Conservation (phyloP, 2,113 vertebrate species). For the Sapajus apella region DNA sequence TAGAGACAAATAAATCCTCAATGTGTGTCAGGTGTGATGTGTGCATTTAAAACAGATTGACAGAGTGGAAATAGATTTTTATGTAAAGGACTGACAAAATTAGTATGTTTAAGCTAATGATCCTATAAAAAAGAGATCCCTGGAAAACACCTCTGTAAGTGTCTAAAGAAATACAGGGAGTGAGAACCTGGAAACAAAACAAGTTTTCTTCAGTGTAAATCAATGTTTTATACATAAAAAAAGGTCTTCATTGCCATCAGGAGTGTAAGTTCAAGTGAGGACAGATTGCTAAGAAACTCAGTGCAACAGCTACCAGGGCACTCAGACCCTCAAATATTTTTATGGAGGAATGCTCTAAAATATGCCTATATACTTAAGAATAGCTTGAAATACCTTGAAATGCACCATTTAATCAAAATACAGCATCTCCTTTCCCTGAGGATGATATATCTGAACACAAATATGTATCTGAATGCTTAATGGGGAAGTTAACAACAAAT, state of each 20-base stretch:
- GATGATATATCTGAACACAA: neutral
- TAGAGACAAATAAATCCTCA: conserved; percentile 85
- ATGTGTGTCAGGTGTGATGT: conserved; percentile 81
- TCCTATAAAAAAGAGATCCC: neutral
- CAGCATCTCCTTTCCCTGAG: neutral
- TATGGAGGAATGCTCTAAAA: neutral
- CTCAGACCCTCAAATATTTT: neutral
- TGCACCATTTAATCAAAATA: conserved; percentile 31
- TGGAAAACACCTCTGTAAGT: neutral
- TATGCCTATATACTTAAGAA: neutral
- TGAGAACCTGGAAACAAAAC: neutral
- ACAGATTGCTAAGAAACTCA: neutral
- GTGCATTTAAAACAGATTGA: conserved; percentile 65
- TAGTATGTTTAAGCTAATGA: conserved; percentile 37
- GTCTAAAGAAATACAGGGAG: neutral
- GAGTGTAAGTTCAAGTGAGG: neutral
- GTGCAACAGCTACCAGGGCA: neutral
- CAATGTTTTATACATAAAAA: neutral
- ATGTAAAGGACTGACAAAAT: conserved; percentile 56
- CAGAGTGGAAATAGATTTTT: conserved; percentile 74
- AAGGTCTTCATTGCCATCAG: neutral
- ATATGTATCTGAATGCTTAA: conserved; percentile 35
- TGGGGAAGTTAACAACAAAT: conserved; percentile 15
- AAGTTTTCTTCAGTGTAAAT: neutral
- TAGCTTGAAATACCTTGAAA: conserved; percentile 1